phyloP scores from a whole-genome alignment of 2,797 vertebrate genomes.

The Megalops cyprinoides region DNA sequence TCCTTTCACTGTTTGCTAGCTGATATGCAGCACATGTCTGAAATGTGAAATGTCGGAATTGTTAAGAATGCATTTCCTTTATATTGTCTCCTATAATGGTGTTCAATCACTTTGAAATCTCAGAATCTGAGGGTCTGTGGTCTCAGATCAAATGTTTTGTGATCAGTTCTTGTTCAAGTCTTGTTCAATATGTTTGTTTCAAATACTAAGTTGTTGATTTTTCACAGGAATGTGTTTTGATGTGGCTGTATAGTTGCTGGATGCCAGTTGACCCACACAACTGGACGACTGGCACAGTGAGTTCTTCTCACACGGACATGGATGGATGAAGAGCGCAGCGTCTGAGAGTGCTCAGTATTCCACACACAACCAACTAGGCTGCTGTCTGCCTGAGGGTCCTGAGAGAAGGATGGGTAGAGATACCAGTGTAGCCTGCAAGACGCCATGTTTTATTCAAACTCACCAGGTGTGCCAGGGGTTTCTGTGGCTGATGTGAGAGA shows the following conservation, averaged over 20 bases:
- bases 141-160: neutral
- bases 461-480: slow-evolving; percentile 24
- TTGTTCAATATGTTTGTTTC: neutral
- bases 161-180: neutral
- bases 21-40: no score
- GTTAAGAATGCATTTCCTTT: no score
- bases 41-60: no score
- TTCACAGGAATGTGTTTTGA: neutral
- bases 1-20: no score
- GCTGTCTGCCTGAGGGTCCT: slow-evolving; percentile 40
- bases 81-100: no score
- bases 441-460: slow-evolving; percentile 62
- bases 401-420: slow-evolving; percentile 44
- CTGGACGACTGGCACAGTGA: neutral
- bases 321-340: neutral
- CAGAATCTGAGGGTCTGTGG: neutral
- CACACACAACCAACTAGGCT: slow-evolving; percentile 48
- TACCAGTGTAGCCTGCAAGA: slow-evolving; percentile 18
- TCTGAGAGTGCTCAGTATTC: slow-evolving; percentile 57
- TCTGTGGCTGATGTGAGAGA: slow-evolving; percentile 37
- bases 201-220: neutral
- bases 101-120: no score
- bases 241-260: neutral
- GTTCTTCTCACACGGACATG: neutral
- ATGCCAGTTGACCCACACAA: neutral